A percentile compares a stretch with the other conserved stretches of the same genome.
These are phyloP conservation scores for Orchestia grillus DNA, from an alignment of 1,140 invertebrate genomes.

Conservation along the genomic window DNA sequence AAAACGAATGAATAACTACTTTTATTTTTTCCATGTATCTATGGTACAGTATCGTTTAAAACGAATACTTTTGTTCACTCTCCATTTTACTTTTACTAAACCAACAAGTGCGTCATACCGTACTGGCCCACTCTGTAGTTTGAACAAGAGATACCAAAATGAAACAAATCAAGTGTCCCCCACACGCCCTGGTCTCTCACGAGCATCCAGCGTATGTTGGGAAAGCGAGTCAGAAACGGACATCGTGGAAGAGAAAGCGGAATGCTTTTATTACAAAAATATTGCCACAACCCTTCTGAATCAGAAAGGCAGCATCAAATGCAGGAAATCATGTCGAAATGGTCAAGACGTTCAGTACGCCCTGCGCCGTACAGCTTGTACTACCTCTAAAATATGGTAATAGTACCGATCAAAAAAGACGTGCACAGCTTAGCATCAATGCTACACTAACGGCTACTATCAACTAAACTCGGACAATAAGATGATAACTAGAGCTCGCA, in stretches of 20 bases:
- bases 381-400: not conserved
- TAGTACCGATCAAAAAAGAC: not conserved
- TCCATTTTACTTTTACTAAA: too few relatives aligned
- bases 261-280: conserved; percentile 2
- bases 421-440: not conserved
- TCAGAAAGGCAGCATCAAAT: not conserved
- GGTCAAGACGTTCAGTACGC: not conserved
- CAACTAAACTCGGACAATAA: not conserved
- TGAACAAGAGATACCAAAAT: too few relatives aligned
- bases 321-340: not conserved
- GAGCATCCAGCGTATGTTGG: not conserved
- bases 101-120: too few relatives aligned
- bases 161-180: too few relatives aligned
- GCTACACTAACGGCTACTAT: not conserved
- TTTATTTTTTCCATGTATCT: too few relatives aligned
- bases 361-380: not conserved
- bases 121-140: too few relatives aligned
- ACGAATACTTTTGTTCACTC: too few relatives aligned
- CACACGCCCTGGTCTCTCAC: too few relatives aligned
- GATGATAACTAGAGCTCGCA: not conserved
- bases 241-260: not conserved
- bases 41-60: too few relatives aligned
- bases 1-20: too few relatives aligned
- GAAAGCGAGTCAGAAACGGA: not conserved
- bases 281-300: not conserved